Base-by-base conservation (phyloP, 1,140 invertebrate species). In the Drosophila santomea region DNA sequence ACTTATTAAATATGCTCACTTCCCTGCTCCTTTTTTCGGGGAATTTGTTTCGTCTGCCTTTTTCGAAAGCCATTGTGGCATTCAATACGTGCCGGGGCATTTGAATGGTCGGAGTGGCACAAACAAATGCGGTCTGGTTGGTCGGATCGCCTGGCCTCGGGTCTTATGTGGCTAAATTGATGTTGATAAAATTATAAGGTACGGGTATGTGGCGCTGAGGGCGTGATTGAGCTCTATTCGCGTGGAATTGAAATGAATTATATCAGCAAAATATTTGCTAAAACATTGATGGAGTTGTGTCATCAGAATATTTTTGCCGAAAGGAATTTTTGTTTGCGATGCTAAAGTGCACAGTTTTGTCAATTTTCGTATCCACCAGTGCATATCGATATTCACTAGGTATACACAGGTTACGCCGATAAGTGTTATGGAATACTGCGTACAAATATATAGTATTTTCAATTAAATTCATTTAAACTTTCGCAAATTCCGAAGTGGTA, bases 1-100 rank as follows among this genome's bases (percentile, higher is more conserved):
- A 88, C 79, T 88, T 88, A 86, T 88, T 86, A 86, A 88, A 86
- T 86, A 86, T 88, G 83, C 83, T 86, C 83, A 73, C 62, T 83
- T 67, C 55, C 45, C 44, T 56, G 67, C 17, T 41, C 57, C 45
- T 50, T 52, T 69, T 52, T 52, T 36, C 10, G 28, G 56, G 41
- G 66, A 71, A 71, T 72, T 73, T 64, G 45, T 61, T 45, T 51
- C 55, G 39, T 67, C 69, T 51, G 69, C 25, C 45, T 17, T 47
- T 63, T 71, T 51, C 39, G 32, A 32, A 32, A 32, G 32, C 50
- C 23, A 43, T 38, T 48, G 62, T 35, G 69, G 68, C 20, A 45
- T 66, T 52, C 64, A 44, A 44, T 78, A 85, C 81, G 81, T 85
- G 81, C 60, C 64, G 36, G 61, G 61, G 64, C 61, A 67, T 83